A percentile compares a stretch with the other conserved stretches of the same genome.
Conservation (phyloP, 1,140 invertebrate species). For the Fopius arisanus region DNA sequence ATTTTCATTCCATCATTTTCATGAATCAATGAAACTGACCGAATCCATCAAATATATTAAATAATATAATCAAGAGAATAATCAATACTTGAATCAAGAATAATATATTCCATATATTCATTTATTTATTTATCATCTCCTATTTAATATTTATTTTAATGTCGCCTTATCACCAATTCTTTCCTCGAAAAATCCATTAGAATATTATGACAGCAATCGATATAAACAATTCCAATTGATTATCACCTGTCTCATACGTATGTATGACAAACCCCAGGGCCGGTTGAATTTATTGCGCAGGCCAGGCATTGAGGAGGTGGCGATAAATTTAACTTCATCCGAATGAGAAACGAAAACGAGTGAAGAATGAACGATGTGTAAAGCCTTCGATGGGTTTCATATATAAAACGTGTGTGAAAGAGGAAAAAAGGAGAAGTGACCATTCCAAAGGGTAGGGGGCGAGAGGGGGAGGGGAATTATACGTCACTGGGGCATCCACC, state of each 20-base stretch:
- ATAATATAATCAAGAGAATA: too few relatives aligned
- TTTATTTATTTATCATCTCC: too few relatives aligned
- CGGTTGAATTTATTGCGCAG: neutral
- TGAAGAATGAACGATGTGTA: neutral
- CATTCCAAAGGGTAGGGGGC: too few relatives aligned
- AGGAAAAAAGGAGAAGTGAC: neutral
- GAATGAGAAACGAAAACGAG: neutral
- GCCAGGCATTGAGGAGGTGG: neutral
- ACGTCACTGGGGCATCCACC: constrained; percentile 28
- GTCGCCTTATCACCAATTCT: too few relatives aligned
- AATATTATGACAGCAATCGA: neutral
- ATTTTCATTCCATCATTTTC: too few relatives aligned
- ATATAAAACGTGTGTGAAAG: neutral
- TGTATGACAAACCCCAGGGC: neutral
- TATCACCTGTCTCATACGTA: constrained; percentile 1
- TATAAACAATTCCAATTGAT: neutral
- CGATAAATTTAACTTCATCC: neutral
- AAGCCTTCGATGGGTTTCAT: neutral
- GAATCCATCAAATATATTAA: too few relatives aligned
- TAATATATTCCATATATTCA: too few relatives aligned
- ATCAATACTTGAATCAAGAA: too few relatives aligned
- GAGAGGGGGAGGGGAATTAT: neutral
- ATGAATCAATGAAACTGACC: too few relatives aligned
- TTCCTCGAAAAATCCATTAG: too few relatives aligned
- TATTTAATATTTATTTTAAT: too few relatives aligned